A percentile compares a stretch with the other conserved stretches of the same genome.
phyloP scores from a whole-genome alignment of 2,797 vertebrate genomes.

The Danio kyathit region DNA sequence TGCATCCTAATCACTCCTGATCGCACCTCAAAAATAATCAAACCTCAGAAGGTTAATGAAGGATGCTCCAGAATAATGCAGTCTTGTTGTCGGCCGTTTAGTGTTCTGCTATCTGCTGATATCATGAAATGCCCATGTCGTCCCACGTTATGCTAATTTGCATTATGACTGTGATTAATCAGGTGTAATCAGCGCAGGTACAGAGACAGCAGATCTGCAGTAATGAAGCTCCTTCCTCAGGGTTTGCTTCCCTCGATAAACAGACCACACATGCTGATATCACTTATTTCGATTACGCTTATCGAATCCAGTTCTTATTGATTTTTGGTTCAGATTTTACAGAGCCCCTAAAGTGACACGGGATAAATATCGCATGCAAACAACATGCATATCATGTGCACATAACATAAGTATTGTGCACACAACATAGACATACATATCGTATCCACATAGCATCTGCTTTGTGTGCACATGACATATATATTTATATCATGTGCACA shows the following conservation, averaged over 20 bases:
- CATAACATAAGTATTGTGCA: too few relatives aligned
- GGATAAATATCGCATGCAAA: too few relatives aligned
- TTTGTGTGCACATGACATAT: too few relatives aligned
- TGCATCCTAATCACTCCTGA: background rate
- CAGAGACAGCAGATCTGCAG: conserved; percentile 28
- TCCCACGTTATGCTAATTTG: conserved; percentile 44
- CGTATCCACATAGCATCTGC: too few relatives aligned
- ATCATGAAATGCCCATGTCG: conserved; percentile 8
- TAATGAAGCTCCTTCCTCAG: conserved; percentile 54
- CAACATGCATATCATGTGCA: too few relatives aligned
- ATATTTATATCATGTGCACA: too few relatives aligned
- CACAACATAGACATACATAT: too few relatives aligned
- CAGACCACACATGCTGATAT: conserved; percentile 50
- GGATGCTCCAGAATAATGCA: background rate
- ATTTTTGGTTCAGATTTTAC: too few relatives aligned
- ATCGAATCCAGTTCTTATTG: too few relatives aligned
- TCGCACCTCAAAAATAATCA: background rate
- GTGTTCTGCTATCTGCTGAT: conserved; percentile 13
- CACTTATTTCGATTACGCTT: conserved; percentile 1
- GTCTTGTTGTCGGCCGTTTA: background rate
- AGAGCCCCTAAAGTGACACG: too few relatives aligned
- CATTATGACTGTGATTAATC: conserved; percentile 39
- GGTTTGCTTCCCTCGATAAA: conserved; percentile 55
- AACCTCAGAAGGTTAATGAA: background rate
- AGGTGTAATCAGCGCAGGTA: conserved; percentile 49